These are phyloP conservation scores for Etheostoma perlongum DNA, from an alignment of 2,797 vertebrate genomes.

Conservation along the genomic window DNA sequence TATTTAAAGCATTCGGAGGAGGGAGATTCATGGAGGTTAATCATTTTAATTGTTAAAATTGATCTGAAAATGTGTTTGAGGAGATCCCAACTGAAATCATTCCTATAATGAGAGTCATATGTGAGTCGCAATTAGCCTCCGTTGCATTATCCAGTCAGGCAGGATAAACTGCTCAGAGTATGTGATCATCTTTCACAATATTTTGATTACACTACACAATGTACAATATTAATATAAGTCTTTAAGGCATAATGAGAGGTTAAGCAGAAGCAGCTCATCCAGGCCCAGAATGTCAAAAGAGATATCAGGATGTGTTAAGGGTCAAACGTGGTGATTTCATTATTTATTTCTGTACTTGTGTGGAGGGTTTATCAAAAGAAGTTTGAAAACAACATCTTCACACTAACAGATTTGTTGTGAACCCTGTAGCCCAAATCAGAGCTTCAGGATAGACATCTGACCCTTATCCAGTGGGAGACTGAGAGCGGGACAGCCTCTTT, in stretches of 20 bases:
- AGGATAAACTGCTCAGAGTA: conserved; percentile 41
- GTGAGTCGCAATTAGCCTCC: background rate
- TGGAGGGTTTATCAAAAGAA: background rate
- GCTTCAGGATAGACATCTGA: background rate
- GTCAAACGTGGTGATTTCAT: background rate
- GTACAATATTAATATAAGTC: no score
- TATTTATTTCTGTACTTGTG: background rate
- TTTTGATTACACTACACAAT: no score
- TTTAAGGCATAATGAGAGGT: background rate
- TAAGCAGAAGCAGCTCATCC: background rate
- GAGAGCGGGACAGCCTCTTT: background rate
- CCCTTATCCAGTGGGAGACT: background rate
- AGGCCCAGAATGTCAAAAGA: no score
- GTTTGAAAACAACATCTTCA: background rate
- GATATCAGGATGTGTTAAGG: background rate
- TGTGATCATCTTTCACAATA: no score
- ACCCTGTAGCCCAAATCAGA: background rate
- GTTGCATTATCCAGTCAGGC: conserved; percentile 17
- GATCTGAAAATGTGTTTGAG: background rate
- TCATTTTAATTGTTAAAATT: background rate
- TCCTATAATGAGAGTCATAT: background rate
- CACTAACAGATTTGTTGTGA: background rate
- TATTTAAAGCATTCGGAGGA: conserved; percentile 13
- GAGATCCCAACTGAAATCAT: conserved; percentile 16
- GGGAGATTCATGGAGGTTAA: background rate